phyloP scores from a whole-genome alignment of 2,113 vertebrate species.

The Coryphaenoides rupestris region DNA sequence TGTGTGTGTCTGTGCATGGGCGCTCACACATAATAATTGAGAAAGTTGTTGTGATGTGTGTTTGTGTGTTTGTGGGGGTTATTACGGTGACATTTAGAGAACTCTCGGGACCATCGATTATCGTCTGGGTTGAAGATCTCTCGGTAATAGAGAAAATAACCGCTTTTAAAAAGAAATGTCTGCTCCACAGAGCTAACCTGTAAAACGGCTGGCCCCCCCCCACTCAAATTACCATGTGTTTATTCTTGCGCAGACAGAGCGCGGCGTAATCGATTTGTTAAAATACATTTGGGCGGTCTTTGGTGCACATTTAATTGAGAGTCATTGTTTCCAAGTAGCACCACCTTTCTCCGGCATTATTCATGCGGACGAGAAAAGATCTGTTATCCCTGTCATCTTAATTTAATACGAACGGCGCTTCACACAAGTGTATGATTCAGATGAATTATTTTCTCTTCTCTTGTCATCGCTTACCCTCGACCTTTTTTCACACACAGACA shows the following conservation, averaged over 20 bases:
- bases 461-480: constrained; percentile 30
- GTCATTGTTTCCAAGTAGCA: constrained; percentile 5
- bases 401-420: constrained; percentile 50
- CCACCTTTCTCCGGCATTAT: not conserved
- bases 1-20: too few species aligned
- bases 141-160: too few species aligned
- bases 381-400: constrained; percentile 13
- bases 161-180: too few species aligned
- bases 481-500: constrained; percentile 37
- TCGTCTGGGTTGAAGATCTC: too few species aligned
- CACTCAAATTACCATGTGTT: not conserved
- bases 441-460: constrained; percentile 46
- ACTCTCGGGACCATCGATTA: too few species aligned
- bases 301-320: constrained; percentile 20
- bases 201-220: too few species aligned
- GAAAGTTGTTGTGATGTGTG: too few species aligned
- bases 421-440: constrained; percentile 51
- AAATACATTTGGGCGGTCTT: not conserved
- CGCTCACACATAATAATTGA: too few species aligned
- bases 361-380: constrained; percentile 40
- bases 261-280: not conserved
- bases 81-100: too few species aligned
- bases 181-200: too few species aligned
- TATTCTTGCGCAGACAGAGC: too few species aligned
- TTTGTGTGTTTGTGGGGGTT: too few species aligned